Base-by-base conservation (phyloP, 2,797 vertebrate genomes). In the Bradypodion ventrale region DNA sequence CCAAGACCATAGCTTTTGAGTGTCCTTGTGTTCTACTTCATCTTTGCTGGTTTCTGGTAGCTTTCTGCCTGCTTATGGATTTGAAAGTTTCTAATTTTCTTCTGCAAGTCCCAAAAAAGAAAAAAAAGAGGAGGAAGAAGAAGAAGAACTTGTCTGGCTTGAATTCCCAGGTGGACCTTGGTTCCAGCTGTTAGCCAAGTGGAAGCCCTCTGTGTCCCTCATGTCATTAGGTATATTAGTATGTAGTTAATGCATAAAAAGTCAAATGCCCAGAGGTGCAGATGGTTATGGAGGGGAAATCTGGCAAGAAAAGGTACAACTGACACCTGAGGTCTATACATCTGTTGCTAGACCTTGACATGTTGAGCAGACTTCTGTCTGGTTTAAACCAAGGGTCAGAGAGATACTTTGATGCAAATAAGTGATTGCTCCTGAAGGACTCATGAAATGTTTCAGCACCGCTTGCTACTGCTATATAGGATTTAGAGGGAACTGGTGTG, bases 201-300 rank as follows among this genome's bases (percentile, higher is more conserved):
- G 37, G 35, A 72, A 23, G 65, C 19, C 56, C 35, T 52, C 52
- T 37, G 32, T 62, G 52, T 44, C 32, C 52, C n/a, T 32, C 19
- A 75, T 62, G 66, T 82, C 79, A 70, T 63, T 42, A 60, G 66
- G 27, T 25, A 49, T 75, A 52, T 60, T 49, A 68, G 1, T 37
- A 12, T 40, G 21, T 13, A 6, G n/a, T 7, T 44, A n/a, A 27
- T 62, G 15, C 70, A 35, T 21, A 23, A 32, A 49, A 83, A 62
- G 63, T 62, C 49, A 76, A 65, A n/a, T 70, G 73, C 62, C 49
- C 27, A 25, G 40, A 72, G 46, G 19, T 16, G 10, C 66, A 86
- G 56, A 73, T 70, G 78, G 42, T 69, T 76, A 40, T 23, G 21
- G 74, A 86, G 72, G 66, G 32, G 32, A 76, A 70, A 63, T 62